Evolutionary conservation across 2,888 invertebrate genomes (phyloP), one percentile per base, ranked within the genome.

Genomic region (Limnephilus auricula): DNA sequence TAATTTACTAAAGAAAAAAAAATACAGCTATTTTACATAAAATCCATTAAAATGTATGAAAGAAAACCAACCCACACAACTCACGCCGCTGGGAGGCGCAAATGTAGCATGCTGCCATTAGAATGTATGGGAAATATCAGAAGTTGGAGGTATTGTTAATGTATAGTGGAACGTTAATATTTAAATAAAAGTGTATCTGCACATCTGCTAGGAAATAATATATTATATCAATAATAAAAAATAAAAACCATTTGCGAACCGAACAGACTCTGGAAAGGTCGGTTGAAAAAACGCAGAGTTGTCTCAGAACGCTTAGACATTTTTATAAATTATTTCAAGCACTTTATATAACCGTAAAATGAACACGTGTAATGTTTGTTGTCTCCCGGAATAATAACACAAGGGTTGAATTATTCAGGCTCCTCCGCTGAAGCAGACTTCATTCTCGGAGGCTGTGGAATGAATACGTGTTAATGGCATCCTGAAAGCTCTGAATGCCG

Each of bases 381-480:
- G 82, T 82, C 18, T 82, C 9, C n/a, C 82, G 34, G 82, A 82
- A 82, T 82, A 82, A 82, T 37, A 82, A 37, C 34, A 32, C 32
- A 18, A 6, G 13, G 13, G 15, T 31, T 82, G 34, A 18, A 37
- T 34, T 82, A 82, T 82, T 82, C 34, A 82, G 82, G 25, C 34
- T 82, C 9, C 34, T 82, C 82, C 34, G 34, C 34, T 34, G 32
- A 25, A n/a, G 18, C 82, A 32, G 82, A 37, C 34, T 82, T 37
- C 32, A 18, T 82, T 34, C 34, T 15, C 31, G 34, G 82, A 82
- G 34, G 82, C 82, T 25, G 82, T 32, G 18, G 32, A 34, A 32
- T 82, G 82, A 82, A 82, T 82, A 82, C 82, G 82, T 82, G 18
- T 82, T 25, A n/a, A 82, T 82, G 34, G 82, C 65, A n/a, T 9